Evolutionary conservation across 2,888 invertebrate species (phyloP), one percentile per base, ranked within the genome.

Genomic region (Emmelina monodactyla): DNA sequence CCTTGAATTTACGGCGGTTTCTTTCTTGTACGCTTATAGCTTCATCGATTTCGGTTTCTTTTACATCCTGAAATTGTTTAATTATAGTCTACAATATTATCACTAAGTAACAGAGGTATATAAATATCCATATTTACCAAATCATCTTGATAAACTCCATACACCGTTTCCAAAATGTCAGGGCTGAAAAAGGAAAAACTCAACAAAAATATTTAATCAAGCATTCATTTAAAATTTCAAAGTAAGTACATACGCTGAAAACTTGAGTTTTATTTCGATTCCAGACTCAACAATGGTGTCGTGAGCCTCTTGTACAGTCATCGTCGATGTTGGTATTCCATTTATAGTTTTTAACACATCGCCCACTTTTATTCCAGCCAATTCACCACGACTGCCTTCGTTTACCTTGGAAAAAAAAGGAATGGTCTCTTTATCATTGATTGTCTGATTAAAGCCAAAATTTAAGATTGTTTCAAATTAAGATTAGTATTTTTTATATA

Each of bases 231-330:
- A 28, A 6, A 28, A 11, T 28, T 4, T 28, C 9, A 19, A 9
- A 19, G 5, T 19, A 4, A 14, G 6, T 32, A 51, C 56, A 48
- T 42, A 57, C 57, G 57, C 53, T 5, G 44, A 38, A 7, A 61
- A 44, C 12, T 44, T 40, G 10, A 61, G 42, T 31, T 51, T 51
- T 14, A 61, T 55, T 31, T 59, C 50, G 7, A 57, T 40, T 3
- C 61, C 61, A 3, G 53, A 58, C 19, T 51, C 46, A 1, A 58
- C 37, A 6, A 61, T 56, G 25, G 58, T 46, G 34, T 58, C 58
- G 33, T 61, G 61, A 1, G 61, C 61, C 37, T 58, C 47, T 38
- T 55, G 50, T 3, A 61, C 44, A 0, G 58, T 53, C 12, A 61
- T 42, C 1, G 48, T 55, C 14, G 47, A 44, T 1, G 56, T 50